These are phyloP conservation scores for Cheilosia soror DNA, from an alignment of 2,888 invertebrate species.

Conservation along the genomic window DNA sequence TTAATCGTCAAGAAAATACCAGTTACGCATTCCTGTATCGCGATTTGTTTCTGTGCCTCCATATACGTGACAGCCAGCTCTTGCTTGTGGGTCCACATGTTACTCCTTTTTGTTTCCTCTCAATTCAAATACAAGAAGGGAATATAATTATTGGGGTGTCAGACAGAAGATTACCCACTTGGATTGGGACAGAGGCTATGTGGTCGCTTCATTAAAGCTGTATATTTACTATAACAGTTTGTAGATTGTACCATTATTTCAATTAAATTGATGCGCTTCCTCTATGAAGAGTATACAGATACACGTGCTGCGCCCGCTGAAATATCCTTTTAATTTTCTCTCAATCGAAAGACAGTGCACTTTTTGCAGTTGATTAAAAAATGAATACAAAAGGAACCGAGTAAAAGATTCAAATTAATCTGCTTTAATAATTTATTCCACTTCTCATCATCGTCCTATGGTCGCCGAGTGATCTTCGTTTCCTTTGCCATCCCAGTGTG, in stretches of 20 bases:
- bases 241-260: conserved; percentile 65
- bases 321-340: conserved; percentile 47
- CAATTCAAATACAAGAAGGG: conserved; percentile 52
- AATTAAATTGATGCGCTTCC: conserved; percentile 65
- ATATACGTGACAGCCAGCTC: conserved; percentile 23
- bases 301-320: conserved; percentile 40
- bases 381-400: conserved; percentile 33
- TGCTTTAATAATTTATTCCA: conserved; percentile 72
- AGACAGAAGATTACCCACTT: conserved; percentile 67
- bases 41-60: conserved; percentile 51
- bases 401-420: conserved; percentile 71
- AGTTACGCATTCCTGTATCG: conserved; percentile 72
- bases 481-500: background rate
- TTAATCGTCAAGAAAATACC: conserved; percentile 71
- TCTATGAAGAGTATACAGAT: conserved; percentile 16
- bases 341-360: conserved; percentile 51
- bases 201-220: conserved; percentile 62
- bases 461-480: conserved; percentile 8
- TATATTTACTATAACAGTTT: conserved; percentile 53
- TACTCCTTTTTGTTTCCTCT: background rate
- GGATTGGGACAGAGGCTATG: conserved; percentile 34
- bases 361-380: conserved; percentile 60
- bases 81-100: conserved; percentile 5
- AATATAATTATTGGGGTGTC: conserved; percentile 73
- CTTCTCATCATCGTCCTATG: conserved; percentile 35